phyloP scores from a whole-genome alignment of 2,113 vertebrate genomes.

The Siniperca chuatsi region DNA sequence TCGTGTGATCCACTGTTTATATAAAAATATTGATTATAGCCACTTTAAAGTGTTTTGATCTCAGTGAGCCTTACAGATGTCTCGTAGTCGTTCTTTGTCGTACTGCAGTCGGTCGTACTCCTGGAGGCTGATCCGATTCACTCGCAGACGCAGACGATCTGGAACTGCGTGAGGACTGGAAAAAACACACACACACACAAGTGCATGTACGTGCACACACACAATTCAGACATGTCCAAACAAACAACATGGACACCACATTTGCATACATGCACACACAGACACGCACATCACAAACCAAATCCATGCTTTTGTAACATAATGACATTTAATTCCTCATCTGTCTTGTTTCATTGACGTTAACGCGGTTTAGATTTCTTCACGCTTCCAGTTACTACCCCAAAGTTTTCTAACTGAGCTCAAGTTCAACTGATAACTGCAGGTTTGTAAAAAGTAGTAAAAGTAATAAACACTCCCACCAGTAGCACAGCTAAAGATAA shows the following conservation, averaged over 20 bases:
- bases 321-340: conserved; percentile 5
- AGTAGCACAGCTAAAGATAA: not conserved
- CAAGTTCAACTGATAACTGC: not conserved
- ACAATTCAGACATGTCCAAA: conserved; percentile 39
- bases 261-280: conserved; percentile 35
- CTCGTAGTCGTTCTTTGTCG: conserved; percentile 95
- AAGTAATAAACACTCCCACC: not conserved
- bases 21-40: no score
- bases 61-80: conserved; percentile 90
- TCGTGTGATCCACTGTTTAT: no score
- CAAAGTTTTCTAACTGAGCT: conserved; percentile 1
- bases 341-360: not conserved
- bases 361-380: not conserved
- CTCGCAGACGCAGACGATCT: conserved; percentile 94
- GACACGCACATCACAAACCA: conserved; percentile 29
- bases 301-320: not conserved
- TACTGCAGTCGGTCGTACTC: conserved; percentile 96
- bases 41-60: no score
- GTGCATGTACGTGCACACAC: conserved; percentile 2
- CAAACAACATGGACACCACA: conserved; percentile 6
- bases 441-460: conserved; percentile 7
- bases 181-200: conserved; percentile 36
- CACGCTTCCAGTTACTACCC: not conserved
- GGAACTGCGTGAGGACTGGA: conserved; percentile 94
- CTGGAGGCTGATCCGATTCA: conserved; percentile 94